Base-by-base conservation (phyloP, 92 coral and sea anemone species). In the Siderastrea radians region DNA sequence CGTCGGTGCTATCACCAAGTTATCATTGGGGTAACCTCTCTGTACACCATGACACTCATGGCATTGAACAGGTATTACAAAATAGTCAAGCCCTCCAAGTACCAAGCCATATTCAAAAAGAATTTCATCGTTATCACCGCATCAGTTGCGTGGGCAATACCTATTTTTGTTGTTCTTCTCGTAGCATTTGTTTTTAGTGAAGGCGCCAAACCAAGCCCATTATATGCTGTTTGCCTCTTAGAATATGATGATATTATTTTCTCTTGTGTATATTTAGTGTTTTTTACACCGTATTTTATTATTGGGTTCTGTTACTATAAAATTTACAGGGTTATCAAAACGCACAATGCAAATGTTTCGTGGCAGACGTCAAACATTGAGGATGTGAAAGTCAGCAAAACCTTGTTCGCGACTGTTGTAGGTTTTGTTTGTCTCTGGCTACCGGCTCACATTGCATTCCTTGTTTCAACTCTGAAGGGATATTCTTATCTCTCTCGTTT, bases 21-120 rank as follows among this genome's bases (percentile, higher is more conserved):
- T 55, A 4, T 55, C 59, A 67, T n/a, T 82, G 47, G 45, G 70
- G 10, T 9, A 48, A 46, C n/a, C 69, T 82, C 86, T 26, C 38
- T 26, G 38, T 81, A 44, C 46, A 81, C 67, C n/a, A 81, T 81
- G 86, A 17, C n/a, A 6, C 65, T 81, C 3, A 54, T 81, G 68
- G 76, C 86, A 5, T 45, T 81, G 16, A 69, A 81, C 68, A 68
- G 77, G 16, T 81, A 54, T 46, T 81, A 81, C 48, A 68, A 46
- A 81, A 66, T 81, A 52, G 86, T 70, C 19, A 81, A 81, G 6
- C 86, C 77, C 19, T 16, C 54, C 15, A 70, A 81, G 55, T 81
- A 81, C 54, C 68, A 68, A 45, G 46, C 11, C 58, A 26, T 38
- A 26, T 68, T 54, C 4, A 81, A 38, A 45, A 58, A 50, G 45